Evolutionary conservation across 2,797 vertebrate species (phyloP), one percentile per base, ranked within the genome.

Genomic region (Adelosebastes latens): DNA sequence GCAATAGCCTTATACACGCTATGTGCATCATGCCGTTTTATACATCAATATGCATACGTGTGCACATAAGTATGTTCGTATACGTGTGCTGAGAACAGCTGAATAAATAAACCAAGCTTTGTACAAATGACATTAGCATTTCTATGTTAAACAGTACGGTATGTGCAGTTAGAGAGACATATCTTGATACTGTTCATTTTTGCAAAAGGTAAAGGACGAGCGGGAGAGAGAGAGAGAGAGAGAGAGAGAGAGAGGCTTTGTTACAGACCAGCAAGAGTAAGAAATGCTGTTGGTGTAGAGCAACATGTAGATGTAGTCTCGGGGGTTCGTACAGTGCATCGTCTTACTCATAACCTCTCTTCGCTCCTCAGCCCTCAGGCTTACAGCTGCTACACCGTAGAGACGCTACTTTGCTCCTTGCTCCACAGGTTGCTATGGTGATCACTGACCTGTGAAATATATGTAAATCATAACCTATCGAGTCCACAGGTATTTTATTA

Each of bases 371-470:
- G 80, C 86, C 87, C 80, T 80, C 59, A 81, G 78, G 89, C 90
- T 77, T 67, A 77, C 72, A 91, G 75, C 72, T 80, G 86, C 88
- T 82, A 56, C 25, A 25, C 69, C 34, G 64, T 20, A 60, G 56
- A 83, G 34, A 84, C 25, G 61, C 72, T 59, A 36, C 61, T 24
- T 36, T 68, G 64, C 65, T 82, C 77, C 67, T 53, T 71, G 79
- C 72, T 85, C 83, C 46, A 86, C 87, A 84, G 72, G 91, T 94
- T 94, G 90, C 90, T 72, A 93, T 93, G 91, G 91, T 79, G 80
- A 94, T 89, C 27, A 66, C 78, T 86, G 79, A 87, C 87, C 82
- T 65, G 72, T 86, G 73, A 60, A 78, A 62, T 84, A 90, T 84
- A 90, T 88, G 86, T 84, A 88, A 92, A 94, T 89, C 62, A 63